These are phyloP conservation scores for Leptinotarsa lineolata DNA, from an alignment of 1,140 invertebrate species.

Conservation along the genomic window DNA sequence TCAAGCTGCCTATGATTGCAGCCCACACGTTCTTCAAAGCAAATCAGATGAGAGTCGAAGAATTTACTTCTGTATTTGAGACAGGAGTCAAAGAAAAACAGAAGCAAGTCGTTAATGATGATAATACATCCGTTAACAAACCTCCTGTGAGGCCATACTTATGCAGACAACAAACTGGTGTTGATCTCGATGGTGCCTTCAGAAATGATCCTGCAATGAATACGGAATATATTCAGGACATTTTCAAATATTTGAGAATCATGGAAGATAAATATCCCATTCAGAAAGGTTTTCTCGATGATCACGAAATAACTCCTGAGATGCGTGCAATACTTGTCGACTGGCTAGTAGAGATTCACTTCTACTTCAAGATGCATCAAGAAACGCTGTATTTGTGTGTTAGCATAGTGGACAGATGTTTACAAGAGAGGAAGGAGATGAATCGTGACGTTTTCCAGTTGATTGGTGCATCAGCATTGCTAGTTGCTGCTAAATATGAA, in stretches of 20 bases:
- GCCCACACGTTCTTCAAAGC: no score
- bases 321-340: conserved; percentile 90
- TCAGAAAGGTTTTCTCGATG: conserved; percentile 65
- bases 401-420: conserved; percentile 87
- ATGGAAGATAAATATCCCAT: conserved; percentile 72
- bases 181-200: conserved; percentile 68
- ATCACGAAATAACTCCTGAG: conserved; percentile 71
- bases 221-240: conserved; percentile 82
- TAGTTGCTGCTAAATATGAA: conserved; percentile 94
- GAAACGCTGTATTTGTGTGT: conserved; percentile 92
- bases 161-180: no score
- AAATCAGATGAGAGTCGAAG: no score
- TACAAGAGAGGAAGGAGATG: conserved; percentile 68
- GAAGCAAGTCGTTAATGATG: no score
- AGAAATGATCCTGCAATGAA: conserved; percentile 73
- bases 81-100: no score
- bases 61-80: no score
- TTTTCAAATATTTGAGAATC: conserved; percentile 76
- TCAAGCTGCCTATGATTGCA: no score
- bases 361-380: conserved; percentile 82
- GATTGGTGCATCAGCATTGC: conserved; percentile 88
- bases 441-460: conserved; percentile 77
- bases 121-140: no score
- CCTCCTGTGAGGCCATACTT: no score
- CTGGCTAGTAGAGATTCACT: conserved; percentile 93